A percentile compares a stretch with the other conserved stretches of the same genome.
These are phyloP conservation scores for Tachysurus vachellii DNA, from an alignment of 2,113 vertebrate genomes.

Conservation along the genomic window DNA sequence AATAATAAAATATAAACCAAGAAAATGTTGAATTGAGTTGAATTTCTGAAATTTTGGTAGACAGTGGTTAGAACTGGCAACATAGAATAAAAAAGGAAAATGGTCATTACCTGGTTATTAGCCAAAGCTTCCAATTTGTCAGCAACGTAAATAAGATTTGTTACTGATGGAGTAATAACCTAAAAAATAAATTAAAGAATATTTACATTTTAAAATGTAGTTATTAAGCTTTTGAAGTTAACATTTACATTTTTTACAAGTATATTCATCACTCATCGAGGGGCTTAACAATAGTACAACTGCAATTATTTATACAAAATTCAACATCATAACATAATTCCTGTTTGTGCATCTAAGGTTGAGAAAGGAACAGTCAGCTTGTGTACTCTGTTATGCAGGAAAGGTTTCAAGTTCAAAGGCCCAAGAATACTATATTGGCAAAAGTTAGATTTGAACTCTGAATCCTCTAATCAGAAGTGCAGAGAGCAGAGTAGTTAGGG, in stretches of 20 bases:
- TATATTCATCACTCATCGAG: background rate
- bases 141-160: slow-evolving; percentile 62
- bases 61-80: background rate
- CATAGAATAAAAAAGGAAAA: background rate
- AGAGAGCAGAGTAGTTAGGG: background rate
- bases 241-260: background rate
- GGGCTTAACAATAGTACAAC: background rate
- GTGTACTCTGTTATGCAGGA: background rate
- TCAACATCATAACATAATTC: background rate
- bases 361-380: background rate
- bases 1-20: background rate
- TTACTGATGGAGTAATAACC: slow-evolving; percentile 61
- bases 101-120: slow-evolving; percentile 30
- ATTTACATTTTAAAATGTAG: background rate
- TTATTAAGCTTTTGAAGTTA: background rate
- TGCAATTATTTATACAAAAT: background rate
- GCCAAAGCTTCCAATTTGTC: slow-evolving; percentile 40
- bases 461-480: background rate
- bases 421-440: background rate
- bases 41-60: background rate
- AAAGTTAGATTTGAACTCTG: background rate
- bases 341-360: background rate
- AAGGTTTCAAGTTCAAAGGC: background rate
- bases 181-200: slow-evolving; percentile 51
- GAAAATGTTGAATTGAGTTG: background rate